Evolutionary conservation across 1,140 invertebrate genomes (phyloP).

Genomic region (Euura saliciscinereae): DNA sequence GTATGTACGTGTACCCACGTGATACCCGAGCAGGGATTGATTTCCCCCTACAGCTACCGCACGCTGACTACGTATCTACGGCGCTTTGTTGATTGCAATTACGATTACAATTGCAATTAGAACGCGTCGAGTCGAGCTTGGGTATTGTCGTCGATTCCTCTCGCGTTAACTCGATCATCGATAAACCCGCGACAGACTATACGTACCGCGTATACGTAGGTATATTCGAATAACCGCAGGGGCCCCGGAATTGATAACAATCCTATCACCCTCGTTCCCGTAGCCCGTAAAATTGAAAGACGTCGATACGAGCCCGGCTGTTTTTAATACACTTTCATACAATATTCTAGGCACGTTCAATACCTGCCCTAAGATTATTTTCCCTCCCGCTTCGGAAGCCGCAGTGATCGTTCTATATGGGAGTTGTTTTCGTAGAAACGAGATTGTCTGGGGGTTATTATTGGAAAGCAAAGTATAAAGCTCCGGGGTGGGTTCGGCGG

Average conservation of each 20-base stretch:
- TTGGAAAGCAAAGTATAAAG: neutral
- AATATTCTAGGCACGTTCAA: too few relatives aligned
- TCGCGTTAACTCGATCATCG: neutral
- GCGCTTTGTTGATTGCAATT: neutral
- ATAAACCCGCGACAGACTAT: neutral
- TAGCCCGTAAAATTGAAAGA: too few relatives aligned
- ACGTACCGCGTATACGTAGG: too few relatives aligned
- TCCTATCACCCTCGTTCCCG: too few relatives aligned
- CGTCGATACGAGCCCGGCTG: too few relatives aligned
- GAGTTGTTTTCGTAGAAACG: conserved; percentile 7
- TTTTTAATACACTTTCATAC: too few relatives aligned
- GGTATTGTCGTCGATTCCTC: neutral
- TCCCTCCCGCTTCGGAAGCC: too few relatives aligned
- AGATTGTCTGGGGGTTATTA: conserved; percentile 9
- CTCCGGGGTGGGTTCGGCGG: neutral
- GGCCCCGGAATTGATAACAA: too few relatives aligned
- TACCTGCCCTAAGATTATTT: too few relatives aligned
- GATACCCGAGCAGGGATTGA: too few relatives aligned
- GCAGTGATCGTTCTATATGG: neutral
- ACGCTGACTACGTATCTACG: neutral
- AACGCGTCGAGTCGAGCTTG: neutral
- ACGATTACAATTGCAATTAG: neutral
- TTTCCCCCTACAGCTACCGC: too few relatives aligned
- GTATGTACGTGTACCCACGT: neutral
- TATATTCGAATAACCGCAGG: too few relatives aligned